Percentiles rank a stretch among this genome's conserved stretches.
These are phyloP conservation scores for Pao palembangensis DNA, from an alignment of 2,113 vertebrate species.

Conservation along the genomic window DNA sequence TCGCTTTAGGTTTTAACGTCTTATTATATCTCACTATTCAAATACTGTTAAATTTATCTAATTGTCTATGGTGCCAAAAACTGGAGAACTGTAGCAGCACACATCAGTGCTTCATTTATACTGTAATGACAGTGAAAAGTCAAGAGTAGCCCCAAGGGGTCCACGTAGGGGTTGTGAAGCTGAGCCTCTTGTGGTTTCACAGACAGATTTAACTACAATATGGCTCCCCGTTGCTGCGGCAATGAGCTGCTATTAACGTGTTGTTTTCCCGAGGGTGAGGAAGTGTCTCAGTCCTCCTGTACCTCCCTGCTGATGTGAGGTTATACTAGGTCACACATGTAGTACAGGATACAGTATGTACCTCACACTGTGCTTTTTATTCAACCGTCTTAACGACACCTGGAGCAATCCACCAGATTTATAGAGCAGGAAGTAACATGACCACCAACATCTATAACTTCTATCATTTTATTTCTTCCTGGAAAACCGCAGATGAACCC, in stretches of 20 bases:
- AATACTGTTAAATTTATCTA: slow-evolving; percentile 55
- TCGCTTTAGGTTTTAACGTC: slow-evolving; percentile 49
- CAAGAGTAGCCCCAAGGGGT: slow-evolving; percentile 42
- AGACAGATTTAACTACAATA: slow-evolving; percentile 61
- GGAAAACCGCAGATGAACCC: neutral
- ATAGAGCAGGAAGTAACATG: slow-evolving; percentile 29
- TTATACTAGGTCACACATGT: slow-evolving; percentile 49
- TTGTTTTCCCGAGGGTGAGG: slow-evolving; percentile 45
- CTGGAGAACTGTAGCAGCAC: slow-evolving; percentile 7
- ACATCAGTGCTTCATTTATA: slow-evolving; percentile 43
- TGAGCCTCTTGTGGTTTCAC: slow-evolving; percentile 63
- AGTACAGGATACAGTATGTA: slow-evolving; percentile 25
- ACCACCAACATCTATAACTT: slow-evolving; percentile 14
- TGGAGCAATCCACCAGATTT: slow-evolving; percentile 27
- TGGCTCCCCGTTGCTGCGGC: slow-evolving; percentile 52
- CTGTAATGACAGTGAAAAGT: slow-evolving; percentile 45
- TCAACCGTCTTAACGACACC: slow-evolving; percentile 29
- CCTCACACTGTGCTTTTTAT: slow-evolving; percentile 31
- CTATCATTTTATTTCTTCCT: neutral
- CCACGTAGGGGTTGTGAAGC: slow-evolving; percentile 31
- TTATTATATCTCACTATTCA: slow-evolving; percentile 52
- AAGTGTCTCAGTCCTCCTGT: slow-evolving; percentile 40
- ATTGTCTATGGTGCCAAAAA: slow-evolving; percentile 14
- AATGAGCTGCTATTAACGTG: slow-evolving; percentile 62
- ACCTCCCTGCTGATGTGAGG: slow-evolving; percentile 34